Evolutionary conservation across 2,113 vertebrate genomes (phyloP).

Genomic region (Condylura cristata): DNA sequence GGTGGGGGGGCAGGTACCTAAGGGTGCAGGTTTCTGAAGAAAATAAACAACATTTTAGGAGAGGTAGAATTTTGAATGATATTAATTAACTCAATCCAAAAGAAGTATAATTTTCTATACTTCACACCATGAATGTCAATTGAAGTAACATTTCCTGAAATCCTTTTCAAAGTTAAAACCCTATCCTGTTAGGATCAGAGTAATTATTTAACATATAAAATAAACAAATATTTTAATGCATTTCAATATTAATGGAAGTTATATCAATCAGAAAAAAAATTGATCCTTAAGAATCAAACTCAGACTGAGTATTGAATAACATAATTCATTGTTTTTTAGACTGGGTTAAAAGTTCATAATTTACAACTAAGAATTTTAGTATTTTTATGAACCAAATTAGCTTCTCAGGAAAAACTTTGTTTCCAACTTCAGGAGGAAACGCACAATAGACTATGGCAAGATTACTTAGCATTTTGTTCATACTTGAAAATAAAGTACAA

Average conservation of each 20-base stretch:
- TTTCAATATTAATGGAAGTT: slow-evolving; percentile 33
- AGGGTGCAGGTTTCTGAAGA: neutral
- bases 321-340: neutral
- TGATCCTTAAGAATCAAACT: slow-evolving; percentile 32
- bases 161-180: slow-evolving; percentile 78
- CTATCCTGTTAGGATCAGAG: slow-evolving; percentile 73
- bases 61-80: neutral
- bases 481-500: slow-evolving; percentile 22
- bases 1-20: neutral
- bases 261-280: slow-evolving; percentile 50
- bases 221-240: slow-evolving; percentile 70
- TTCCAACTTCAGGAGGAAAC: neutral
- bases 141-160: slow-evolving; percentile 72
- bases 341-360: neutral
- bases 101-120: slow-evolving; percentile 68
- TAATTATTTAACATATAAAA: slow-evolving; percentile 70
- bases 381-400: neutral
- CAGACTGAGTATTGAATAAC: neutral
- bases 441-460: neutral
- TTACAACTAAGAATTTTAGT: neutral
- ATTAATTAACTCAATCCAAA: slow-evolving; percentile 42
- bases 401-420: neutral
- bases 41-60: neutral
- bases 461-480: neutral
- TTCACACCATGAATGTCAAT: slow-evolving; percentile 78